Evolutionary conservation across 2,888 invertebrate species (phyloP).

Genomic region (Blastobasis adustella): DNA sequence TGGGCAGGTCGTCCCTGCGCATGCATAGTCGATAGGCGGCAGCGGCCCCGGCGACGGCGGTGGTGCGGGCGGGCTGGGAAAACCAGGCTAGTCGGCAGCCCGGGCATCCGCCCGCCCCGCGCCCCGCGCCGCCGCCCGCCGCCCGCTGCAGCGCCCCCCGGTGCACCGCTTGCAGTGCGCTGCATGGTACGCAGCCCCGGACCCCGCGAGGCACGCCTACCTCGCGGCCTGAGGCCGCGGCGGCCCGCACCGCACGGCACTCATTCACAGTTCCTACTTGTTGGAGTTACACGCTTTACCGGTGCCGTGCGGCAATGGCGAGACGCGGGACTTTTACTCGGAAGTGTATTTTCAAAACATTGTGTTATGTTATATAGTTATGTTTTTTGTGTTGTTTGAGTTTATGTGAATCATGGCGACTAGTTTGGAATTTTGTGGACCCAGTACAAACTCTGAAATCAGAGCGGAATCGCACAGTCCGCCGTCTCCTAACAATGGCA

Average conservation of each 20-base stretch:
- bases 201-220: slow-evolving; percentile 31
- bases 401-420: too few relatives aligned
- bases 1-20: not conserved
- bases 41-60: not conserved
- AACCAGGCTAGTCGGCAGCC: not conserved
- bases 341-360: too few relatives aligned
- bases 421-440: too few relatives aligned
- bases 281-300: slow-evolving; percentile 22
- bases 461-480: slow-evolving; percentile 4
- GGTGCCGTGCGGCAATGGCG: not conserved
- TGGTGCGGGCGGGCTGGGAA: slow-evolving; percentile 2
- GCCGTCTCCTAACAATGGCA: slow-evolving; percentile 7
- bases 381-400: too few relatives aligned
- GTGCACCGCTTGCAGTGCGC: too few relatives aligned
- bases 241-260: slow-evolving; percentile 17
- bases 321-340: too few relatives aligned
- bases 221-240: slow-evolving; percentile 19
- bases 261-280: slow-evolving; percentile 36
- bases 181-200: too few relatives aligned
- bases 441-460: not conserved
- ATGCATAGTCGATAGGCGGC: not conserved
- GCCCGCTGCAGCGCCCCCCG: too few relatives aligned
- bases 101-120: not conserved
- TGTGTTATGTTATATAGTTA: too few relatives aligned
- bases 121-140: too few relatives aligned